A percentile compares a stretch with the other conserved stretches of the same genome.
These are phyloP conservation scores for Malachius bipustulatus DNA, from an alignment of 2,888 invertebrate species.

Conservation along the genomic window DNA sequence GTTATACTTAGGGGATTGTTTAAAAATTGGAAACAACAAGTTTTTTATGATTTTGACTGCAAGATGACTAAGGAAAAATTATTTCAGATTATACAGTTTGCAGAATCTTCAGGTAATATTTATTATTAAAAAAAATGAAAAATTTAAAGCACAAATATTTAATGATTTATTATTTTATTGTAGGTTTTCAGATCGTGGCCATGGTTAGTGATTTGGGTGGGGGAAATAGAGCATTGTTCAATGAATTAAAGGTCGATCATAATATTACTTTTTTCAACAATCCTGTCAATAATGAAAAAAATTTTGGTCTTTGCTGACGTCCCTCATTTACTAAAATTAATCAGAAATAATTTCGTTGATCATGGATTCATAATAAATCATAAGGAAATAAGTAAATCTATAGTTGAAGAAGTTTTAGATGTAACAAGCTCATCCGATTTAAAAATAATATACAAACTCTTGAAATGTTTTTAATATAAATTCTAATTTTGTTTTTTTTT, in stretches of 20 bases:
- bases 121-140: too few relatives aligned
- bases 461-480: too few relatives aligned
- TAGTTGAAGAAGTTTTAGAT: neutral
- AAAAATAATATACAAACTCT: neutral
- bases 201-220: slow-evolving; percentile 18
- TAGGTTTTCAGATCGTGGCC: slow-evolving; percentile 15
- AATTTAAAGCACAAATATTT: too few relatives aligned
- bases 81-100: slow-evolving; percentile 15
- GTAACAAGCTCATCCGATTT: neutral
- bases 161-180: too few relatives aligned
- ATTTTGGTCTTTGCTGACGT: slow-evolving; percentile 19
- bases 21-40: slow-evolving; percentile 22
- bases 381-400: slow-evolving; percentile 7
- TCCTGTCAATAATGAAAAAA: slow-evolving; percentile 9
- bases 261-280: slow-evolving; percentile 12
- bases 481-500: too few relatives aligned
- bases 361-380: slow-evolving; percentile 16
- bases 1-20: slow-evolving; percentile 21
- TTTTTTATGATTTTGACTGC: slow-evolving; percentile 22
- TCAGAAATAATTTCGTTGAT: slow-evolving; percentile 21
- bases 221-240: slow-evolving; percentile 14
- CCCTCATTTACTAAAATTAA: slow-evolving; percentile 19
- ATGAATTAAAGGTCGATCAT: slow-evolving; percentile 11
- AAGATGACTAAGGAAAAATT: slow-evolving; percentile 18
- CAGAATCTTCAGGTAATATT: slow-evolving; percentile 12